Evolutionary conservation across 2,113 vertebrate genomes (phyloP), one percentile per base, ranked within the genome.

Genomic region (Girardinichthys multiradiatus): DNA sequence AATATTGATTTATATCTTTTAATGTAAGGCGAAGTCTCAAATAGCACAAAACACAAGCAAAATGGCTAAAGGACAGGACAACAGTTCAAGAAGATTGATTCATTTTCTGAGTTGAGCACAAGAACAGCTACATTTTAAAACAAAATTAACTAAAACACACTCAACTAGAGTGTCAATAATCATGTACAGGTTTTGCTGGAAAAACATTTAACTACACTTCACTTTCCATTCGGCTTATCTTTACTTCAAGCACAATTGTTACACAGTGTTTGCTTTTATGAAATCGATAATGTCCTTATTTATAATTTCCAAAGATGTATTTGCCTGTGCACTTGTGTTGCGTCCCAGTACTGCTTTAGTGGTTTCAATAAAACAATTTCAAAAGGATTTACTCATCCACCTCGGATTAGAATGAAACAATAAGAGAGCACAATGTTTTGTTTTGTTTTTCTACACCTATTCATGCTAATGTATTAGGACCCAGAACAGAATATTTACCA

Each of bases 371-470:
- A 93, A 88, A 86, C 69, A 73, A 85, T 84, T 89, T 93, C 89
- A 93, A 91, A 91, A 83, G 92, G 89, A 91, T 92, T 85, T 92
- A 87, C 79, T 90, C 87, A 90, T 91, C 90, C 86, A 79, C 83
- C 84, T 83, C 64, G 76, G 89, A 90, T 89, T 89, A 90, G 89
- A 88, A 86, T 87, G 48, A 85, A 93, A 92, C 84, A 90, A 87
- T 88, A 74, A 82, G 54, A 79, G 81, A 83, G 75, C 71, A 61
- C 79, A 75, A 81, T 45, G 80, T 83, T 80, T 84, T 72, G 21
- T 66, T 29, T 42, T 72, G 59, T 75, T 73, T 67, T 67, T 72
- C 64, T 45, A 24, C 15, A 14, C 5, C 48, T 54, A 21, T 54
- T 54, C 48, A 54, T 24, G 48, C 24, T n/a, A 61, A 74, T 71